Conservation (phyloP, 1,140 invertebrate species). For the Hycleus phaleratus region DNA sequence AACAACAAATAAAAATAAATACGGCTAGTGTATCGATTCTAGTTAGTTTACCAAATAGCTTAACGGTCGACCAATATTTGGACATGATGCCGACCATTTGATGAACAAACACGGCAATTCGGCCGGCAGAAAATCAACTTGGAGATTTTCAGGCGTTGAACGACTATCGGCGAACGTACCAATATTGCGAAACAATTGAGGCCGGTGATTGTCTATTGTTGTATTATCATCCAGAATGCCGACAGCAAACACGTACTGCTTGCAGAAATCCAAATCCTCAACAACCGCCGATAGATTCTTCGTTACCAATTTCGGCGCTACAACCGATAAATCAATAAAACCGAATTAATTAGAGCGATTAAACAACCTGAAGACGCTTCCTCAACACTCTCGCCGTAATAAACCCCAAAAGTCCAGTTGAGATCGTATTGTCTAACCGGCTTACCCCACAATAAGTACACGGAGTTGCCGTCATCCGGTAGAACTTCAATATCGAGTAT, state of each 20-base stretch:
- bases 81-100: slow-evolving; percentile 30
- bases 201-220: neutral
- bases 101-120: slow-evolving; percentile 26
- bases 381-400: slow-evolving; percentile 3
- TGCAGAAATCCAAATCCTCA: neutral
- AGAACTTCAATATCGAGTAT: slow-evolving; percentile 4
- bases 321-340: neutral
- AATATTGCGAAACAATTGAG: slow-evolving; percentile 1
- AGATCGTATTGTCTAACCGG: neutral
- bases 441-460: slow-evolving; percentile 1
- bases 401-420: slow-evolving; percentile 2
- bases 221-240: neutral
- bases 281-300: neutral
- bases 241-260: slow-evolving; percentile 6
- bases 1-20: neutral
- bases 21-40: neutral
- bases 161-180: slow-evolving; percentile 1
- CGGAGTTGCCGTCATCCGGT: slow-evolving; percentile 1
- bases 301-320: slow-evolving; percentile 5
- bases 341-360: neutral
- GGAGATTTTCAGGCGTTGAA: neutral
- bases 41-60: slow-evolving; percentile 28
- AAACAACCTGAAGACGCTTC: neutral
- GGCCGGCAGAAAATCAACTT: slow-evolving; percentile 24
- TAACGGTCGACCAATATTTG: slow-evolving; percentile 23